Evolutionary conservation across 2,888 invertebrate genomes (phyloP), one percentile per base, ranked within the genome.

Genomic region (Diplolepis rosae): DNA sequence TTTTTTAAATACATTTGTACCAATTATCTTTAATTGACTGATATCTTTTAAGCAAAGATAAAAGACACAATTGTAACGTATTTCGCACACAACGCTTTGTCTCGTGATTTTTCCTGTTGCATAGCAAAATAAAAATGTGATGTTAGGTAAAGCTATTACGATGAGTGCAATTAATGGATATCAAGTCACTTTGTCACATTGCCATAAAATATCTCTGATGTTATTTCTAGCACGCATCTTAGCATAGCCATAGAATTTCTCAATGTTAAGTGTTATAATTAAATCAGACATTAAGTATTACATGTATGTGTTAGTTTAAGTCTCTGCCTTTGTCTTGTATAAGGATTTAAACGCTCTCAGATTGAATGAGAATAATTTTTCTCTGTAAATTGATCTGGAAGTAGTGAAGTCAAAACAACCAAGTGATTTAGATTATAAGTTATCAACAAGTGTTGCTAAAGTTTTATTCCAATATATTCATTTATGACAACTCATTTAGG

Each of bases 11-110:
- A 9, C 11, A 18, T 45, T 45, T 4, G 18, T 45, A 18, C 3
- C 9, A 45, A 45, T 45, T n/a, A n/a, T 18, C 18, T 18, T 22
- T 22, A 9, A 45, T 45, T 7, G 45, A 45, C 18, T 18, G 45
- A 45, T 45, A 18, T 35, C 13, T 61, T 61, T 24, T 35, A 45
- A 18, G 22, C 24, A 61, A 22, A 24, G 35, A 22, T 61, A 61
- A n/a, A 24, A 9, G 6, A 35, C 30, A 28, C 35, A 15, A 39
- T 4, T 35, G 32, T 39, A 35, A 22, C 22, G 56, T 35, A 61
- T 9, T 4, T 61, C 24, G 24, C 61, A 61, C 39, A 61, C n/a
- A 39, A 61, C 24, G n/a, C 61, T 39, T 61, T 39, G 61, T 61
- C 39, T 61, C 39, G 61, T 27, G 39, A 61, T 61, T 18, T 39